Evolutionary conservation across 1,140 invertebrate genomes (phyloP).

Genomic region (Heliothis subflexa): DNA sequence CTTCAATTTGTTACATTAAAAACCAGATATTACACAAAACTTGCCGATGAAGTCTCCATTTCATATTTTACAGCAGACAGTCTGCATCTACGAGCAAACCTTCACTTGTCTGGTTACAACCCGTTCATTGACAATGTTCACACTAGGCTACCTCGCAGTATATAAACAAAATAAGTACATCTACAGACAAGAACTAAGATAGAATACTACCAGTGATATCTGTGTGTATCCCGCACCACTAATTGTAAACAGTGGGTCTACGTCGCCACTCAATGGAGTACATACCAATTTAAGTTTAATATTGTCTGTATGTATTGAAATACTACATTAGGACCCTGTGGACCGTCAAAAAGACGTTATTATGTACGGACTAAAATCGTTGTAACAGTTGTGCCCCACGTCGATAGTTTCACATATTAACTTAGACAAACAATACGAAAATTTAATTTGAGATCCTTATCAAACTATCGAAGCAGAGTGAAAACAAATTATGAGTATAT

Average conservation of each 20-base stretch:
- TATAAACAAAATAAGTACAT: slow-evolving; percentile 61
- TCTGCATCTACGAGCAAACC: slow-evolving; percentile 49
- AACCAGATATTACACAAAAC: slow-evolving; percentile 76
- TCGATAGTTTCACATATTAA: slow-evolving; percentile 41
- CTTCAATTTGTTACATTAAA: slow-evolving; percentile 73
- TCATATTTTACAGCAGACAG: slow-evolving; percentile 51
- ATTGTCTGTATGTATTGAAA: slow-evolving; percentile 65
- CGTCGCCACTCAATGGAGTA: slow-evolving; percentile 22
- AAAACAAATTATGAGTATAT: slow-evolving; percentile 18
- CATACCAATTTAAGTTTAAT: slow-evolving; percentile 51
- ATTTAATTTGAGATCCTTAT: slow-evolving; percentile 32
- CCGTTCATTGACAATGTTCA: slow-evolving; percentile 57
- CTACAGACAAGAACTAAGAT: slow-evolving; percentile 35
- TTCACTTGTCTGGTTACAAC: slow-evolving; percentile 56
- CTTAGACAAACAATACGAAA: slow-evolving; percentile 35
- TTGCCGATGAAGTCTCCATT: slow-evolving; percentile 64
- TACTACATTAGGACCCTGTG: slow-evolving; percentile 80
- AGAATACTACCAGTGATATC: slow-evolving; percentile 32
- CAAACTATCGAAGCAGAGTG: slow-evolving; percentile 28
- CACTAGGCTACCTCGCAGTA: slow-evolving; percentile 37
- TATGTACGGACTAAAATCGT: slow-evolving; percentile 74
- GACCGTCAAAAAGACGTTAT: slow-evolving; percentile 64
- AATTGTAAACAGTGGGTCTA: slow-evolving; percentile 7
- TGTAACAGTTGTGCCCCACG: slow-evolving; percentile 61
- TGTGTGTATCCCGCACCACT: slow-evolving; percentile 56